Conservation (phyloP, 1,140 invertebrate species). For the Laodelphax striatellus region DNA sequence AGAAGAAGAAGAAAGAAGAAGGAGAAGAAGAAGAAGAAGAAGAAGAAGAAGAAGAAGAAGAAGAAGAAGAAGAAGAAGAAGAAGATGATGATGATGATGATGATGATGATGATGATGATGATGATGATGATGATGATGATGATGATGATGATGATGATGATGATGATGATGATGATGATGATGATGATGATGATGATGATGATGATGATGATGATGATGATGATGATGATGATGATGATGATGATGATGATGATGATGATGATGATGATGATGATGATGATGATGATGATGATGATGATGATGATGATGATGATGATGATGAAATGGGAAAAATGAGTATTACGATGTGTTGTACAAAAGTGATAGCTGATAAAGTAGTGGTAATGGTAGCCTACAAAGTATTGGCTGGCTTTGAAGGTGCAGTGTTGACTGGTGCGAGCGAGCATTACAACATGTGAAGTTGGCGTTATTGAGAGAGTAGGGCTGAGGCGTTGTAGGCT, state of each 20-base stretch:
- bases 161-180: not conserved
- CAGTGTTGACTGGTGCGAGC: too few relatives aligned
- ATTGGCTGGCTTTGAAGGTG: too few relatives aligned
- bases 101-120: constrained; percentile 1
- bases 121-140: not conserved
- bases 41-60: too few relatives aligned
- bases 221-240: constrained; percentile 1
- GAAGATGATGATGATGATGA: not conserved
- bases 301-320: not conserved
- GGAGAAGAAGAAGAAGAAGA: too few relatives aligned
- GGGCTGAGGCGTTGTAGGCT: too few relatives aligned
- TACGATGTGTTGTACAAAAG: too few relatives aligned
- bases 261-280: constrained; percentile 1
- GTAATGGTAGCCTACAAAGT: too few relatives aligned
- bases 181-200: not conserved
- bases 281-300: not conserved
- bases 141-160: not conserved
- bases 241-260: constrained; percentile 2
- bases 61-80: not conserved
- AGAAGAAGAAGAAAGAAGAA: too few relatives aligned
- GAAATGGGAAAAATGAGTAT: too few relatives aligned
- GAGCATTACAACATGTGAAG: too few relatives aligned
- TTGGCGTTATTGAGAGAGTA: too few relatives aligned
- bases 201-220: not conserved
- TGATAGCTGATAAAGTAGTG: too few relatives aligned